phyloP scores from a whole-genome alignment of 2,113 vertebrate species.

The Rostratula benghalensis region DNA sequence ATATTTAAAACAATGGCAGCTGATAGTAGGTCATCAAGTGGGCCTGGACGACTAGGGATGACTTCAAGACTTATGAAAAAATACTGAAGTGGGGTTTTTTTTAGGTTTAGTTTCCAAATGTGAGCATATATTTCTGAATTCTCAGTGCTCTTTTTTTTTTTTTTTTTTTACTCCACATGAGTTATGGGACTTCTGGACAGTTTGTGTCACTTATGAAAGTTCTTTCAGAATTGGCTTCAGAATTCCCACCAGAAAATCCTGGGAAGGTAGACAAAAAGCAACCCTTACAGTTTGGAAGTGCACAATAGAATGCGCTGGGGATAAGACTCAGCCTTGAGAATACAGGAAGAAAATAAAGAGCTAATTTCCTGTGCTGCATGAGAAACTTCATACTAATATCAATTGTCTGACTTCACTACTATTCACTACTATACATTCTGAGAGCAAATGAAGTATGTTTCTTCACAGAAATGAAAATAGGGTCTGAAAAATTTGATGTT shows the following conservation, averaged over 20 bases:
- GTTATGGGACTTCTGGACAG: background rate
- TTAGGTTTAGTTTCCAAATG: background rate
- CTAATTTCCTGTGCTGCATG: background rate
- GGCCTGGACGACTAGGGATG: background rate
- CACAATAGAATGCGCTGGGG: background rate
- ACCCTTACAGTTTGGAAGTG: background rate
- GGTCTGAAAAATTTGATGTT: background rate
- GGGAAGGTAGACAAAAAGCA: background rate
- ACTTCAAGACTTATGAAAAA: background rate
- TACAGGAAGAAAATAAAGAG: background rate
- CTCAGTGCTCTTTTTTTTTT: background rate
- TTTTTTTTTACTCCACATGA: background rate
- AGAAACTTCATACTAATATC: background rate
- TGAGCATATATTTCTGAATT: background rate
- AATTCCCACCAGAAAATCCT: background rate
- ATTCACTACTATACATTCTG: background rate
- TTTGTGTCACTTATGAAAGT: background rate
- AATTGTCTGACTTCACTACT: no score
- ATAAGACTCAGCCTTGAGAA: background rate
- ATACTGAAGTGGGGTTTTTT: background rate
- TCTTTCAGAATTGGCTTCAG: background rate
- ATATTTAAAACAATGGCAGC: background rate
- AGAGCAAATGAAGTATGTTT: background rate
- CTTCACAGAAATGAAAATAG: background rate
- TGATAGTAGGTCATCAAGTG: background rate